These are phyloP conservation scores for Lindbergichthys nudifrons DNA, from an alignment of 2,797 vertebrate genomes.

Conservation along the genomic window DNA sequence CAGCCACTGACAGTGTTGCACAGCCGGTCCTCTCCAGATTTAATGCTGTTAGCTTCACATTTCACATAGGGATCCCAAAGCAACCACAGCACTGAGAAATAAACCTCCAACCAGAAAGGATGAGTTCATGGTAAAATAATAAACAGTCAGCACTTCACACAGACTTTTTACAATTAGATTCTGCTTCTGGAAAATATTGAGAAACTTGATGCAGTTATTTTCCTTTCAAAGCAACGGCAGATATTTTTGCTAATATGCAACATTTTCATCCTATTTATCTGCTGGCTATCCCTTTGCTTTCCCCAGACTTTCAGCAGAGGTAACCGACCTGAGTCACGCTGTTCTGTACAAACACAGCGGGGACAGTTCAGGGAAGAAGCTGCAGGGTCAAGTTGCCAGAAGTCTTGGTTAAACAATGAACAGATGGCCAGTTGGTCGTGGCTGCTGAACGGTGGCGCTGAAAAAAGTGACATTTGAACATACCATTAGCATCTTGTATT, in stretches of 20 bases:
- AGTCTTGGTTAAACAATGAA: conserved; percentile 75
- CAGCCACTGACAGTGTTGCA: conserved; percentile 23
- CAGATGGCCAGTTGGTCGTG: conserved; percentile 73
- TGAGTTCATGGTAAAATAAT: conserved; percentile 27
- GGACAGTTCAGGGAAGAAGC: conserved; percentile 45
- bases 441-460: conserved; percentile 36
- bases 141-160: conserved; percentile 53
- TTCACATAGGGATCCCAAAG: conserved; percentile 27
- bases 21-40: conserved; percentile 31
- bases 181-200: conserved; percentile 24
- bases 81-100: conserved; percentile 4
- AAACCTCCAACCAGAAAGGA: conserved; percentile 22
- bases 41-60: conserved; percentile 21
- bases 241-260: conserved; percentile 16
- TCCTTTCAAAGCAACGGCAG: conserved; percentile 27
- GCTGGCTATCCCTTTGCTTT: conserved; percentile 25
- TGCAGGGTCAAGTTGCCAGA: conserved; percentile 48
- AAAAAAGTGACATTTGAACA: background rate
- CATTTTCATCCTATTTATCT: conserved; percentile 10
- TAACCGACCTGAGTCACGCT: conserved; percentile 30
- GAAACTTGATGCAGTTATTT: conserved; percentile 15
- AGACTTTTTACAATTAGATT: conserved; percentile 42
- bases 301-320: background rate
- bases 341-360: conserved; percentile 69
- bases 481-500: background rate